phyloP scores from a whole-genome alignment of 2,888 invertebrate species.

The Drosophila longiperda region DNA sequence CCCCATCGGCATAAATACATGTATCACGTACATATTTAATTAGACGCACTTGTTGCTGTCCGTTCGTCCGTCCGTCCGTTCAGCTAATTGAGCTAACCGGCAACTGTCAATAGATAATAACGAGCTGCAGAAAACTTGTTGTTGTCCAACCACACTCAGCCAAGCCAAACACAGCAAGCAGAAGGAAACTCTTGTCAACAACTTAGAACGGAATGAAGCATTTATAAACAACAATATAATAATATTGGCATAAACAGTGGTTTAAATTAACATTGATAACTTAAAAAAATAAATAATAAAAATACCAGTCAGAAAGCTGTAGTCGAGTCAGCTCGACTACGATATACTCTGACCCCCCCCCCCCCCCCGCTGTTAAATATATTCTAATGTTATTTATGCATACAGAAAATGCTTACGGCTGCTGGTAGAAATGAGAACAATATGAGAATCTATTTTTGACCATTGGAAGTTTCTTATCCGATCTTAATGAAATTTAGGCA shows the following conservation, averaged over 20 bases:
- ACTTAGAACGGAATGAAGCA: background rate
- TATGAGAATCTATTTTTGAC: too few relatives aligned
- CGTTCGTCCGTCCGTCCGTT: background rate
- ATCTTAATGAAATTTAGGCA: too few relatives aligned
- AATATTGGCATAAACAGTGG: background rate
- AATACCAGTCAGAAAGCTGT: too few relatives aligned
- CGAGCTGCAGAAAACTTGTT: constrained; percentile 2
- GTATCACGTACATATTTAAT: background rate
- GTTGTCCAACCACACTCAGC: background rate
- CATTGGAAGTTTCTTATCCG: too few relatives aligned
- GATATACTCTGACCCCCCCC: too few relatives aligned
- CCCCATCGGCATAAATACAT: background rate
- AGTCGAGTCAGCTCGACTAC: too few relatives aligned
- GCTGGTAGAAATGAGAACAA: too few relatives aligned
- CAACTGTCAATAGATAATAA: constrained; percentile 4
- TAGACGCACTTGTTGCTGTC: constrained; percentile 31
- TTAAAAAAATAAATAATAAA: background rate
- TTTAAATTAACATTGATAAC: background rate
- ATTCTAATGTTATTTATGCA: too few relatives aligned
- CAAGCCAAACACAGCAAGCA: background rate
- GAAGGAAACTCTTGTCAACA: background rate
- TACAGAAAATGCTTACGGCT: too few relatives aligned
- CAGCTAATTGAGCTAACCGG: constrained; percentile 10
- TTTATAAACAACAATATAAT: background rate
- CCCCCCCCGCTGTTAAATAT: too few relatives aligned